Percentiles rank a stretch among this genome's conserved stretches.
These are phyloP conservation scores for Oscheius sp. DNA, from an alignment of 2,888 invertebrate species.

Conservation along the genomic window DNA sequence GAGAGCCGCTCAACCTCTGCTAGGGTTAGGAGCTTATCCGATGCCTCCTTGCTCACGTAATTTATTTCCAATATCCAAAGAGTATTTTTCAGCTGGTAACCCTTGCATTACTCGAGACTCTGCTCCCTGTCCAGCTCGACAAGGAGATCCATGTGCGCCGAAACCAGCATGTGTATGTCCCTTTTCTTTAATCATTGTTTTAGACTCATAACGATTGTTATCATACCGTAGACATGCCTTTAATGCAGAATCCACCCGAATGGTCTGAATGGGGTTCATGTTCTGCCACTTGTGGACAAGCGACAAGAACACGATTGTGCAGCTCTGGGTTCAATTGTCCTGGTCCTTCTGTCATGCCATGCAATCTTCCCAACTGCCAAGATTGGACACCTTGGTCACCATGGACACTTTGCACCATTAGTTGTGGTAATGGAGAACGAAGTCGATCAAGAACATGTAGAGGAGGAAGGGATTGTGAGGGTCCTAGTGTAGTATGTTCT, in stretches of 20 bases:
- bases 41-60: neutral
- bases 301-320: conserved; percentile 44
- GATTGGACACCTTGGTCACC: conserved; percentile 51
- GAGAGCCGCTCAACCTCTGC: neutral
- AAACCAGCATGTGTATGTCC: conserved; percentile 47
- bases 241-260: conserved; percentile 32
- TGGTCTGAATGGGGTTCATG: conserved; percentile 57
- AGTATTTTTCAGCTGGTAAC: conserved; percentile 36
- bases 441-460: conserved; percentile 45
- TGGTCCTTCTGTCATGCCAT: conserved; percentile 41
- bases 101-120: conserved; percentile 41
- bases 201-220: conserved; percentile 44
- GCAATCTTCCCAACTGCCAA: conserved; percentile 43
- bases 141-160: conserved; percentile 58
- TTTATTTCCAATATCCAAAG: neutral
- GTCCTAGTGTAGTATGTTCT: conserved; percentile 47
- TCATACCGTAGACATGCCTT: conserved; percentile 31
- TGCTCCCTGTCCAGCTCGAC: conserved; percentile 55
- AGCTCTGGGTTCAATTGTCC: conserved; percentile 36
- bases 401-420: conserved; percentile 49
- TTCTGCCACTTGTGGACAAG: conserved; percentile 50
- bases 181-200: conserved; percentile 3
- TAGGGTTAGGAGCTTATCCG: neutral
- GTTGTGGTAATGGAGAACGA: conserved; percentile 53
- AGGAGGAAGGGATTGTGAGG: conserved; percentile 49